Base-by-base conservation (phyloP, 2,797 vertebrate genomes). In the Oceanodroma leucorhoa region DNA sequence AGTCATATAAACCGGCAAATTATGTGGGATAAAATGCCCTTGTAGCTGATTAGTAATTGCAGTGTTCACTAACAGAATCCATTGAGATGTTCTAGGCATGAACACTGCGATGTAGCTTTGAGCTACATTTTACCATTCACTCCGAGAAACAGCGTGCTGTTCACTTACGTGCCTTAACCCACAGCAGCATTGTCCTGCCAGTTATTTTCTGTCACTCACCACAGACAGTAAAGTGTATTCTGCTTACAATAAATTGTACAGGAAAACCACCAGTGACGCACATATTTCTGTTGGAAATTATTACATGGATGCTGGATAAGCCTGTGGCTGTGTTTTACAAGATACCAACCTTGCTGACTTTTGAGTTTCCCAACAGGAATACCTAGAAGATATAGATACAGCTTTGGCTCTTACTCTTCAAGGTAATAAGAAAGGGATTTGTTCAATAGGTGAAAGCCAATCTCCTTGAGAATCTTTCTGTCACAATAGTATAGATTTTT, bases 401-500 rank as follows among this genome's bases (percentile, higher is more conserved):
- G 32, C 60, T 95, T 79, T 92, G 48, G 16, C 38, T 91, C 41
- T 92, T 82, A 50, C 34, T 82, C 50, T 78, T 92, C 60, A 54
- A 87, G 64, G 18, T 82, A 85, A 61, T 87, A 92, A 65, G 83
- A 83, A 80, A 71, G 32, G 60, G 69, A 65, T 77, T 82, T 93
- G 53, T 89, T 87, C 85, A 71, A 71, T 36, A 87, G 77, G 67
- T 77, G 88, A 89, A 84, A 90, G 81, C 38, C 75, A 77, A 66
- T 94, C 86, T 94, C 86, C 95, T 94, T 95, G 67, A 87, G 90
- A 94, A 87, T 90, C 67, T n/a, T 71, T 69, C 77, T 91, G 75
- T 78, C 95, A 95, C 67, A 92, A 61, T 26, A 46, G 57, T 58
- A 94, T 95, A 92, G 53, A 85, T 93, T 96, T 87, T 94, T 95